A percentile compares a stretch with the other conserved stretches of the same genome.
Conservation (phyloP, 1,140 invertebrate genomes). For the Penaeus vannamei region DNA sequence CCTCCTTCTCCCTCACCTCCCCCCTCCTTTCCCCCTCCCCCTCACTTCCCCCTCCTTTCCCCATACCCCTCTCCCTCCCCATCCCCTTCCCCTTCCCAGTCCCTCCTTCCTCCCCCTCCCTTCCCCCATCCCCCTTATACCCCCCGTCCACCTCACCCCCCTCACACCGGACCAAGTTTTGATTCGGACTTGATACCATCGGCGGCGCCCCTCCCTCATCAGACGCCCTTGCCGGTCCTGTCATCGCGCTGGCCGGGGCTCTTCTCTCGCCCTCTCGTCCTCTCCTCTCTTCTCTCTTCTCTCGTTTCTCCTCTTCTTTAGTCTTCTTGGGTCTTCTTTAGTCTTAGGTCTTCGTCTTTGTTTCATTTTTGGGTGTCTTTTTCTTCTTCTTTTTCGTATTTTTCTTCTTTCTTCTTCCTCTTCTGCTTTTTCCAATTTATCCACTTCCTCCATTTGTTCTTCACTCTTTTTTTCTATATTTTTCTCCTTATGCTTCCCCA, state of each 20-base stretch:
- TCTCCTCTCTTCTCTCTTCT: background rate
- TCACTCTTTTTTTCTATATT: too few species aligned
- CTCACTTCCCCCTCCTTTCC: background rate
- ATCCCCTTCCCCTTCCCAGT: background rate
- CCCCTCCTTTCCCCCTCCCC: too few species aligned
- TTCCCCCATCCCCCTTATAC: background rate
- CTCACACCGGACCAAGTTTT: background rate
- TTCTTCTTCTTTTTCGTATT: background rate
- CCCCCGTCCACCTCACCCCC: background rate
- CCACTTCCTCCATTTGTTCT: too few species aligned
- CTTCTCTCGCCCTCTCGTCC: too few species aligned
- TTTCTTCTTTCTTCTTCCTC: background rate
- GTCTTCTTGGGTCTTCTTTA: background rate
- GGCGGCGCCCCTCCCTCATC: background rate
- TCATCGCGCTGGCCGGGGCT: background rate
- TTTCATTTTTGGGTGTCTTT: background rate
- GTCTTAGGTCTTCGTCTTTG: background rate
- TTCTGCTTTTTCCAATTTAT: too few species aligned
- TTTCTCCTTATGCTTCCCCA: too few species aligned
- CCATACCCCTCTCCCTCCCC: too few species aligned
- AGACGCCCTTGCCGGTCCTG: slow-evolving; percentile 1
- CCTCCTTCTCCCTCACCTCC: too few species aligned
- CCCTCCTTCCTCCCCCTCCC: too few species aligned
- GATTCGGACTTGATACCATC: background rate
- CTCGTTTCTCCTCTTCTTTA: background rate